These are phyloP conservation scores for Entomyzon cyanotis DNA, from an alignment of 2,113 vertebrate species.

Conservation along the genomic window DNA sequence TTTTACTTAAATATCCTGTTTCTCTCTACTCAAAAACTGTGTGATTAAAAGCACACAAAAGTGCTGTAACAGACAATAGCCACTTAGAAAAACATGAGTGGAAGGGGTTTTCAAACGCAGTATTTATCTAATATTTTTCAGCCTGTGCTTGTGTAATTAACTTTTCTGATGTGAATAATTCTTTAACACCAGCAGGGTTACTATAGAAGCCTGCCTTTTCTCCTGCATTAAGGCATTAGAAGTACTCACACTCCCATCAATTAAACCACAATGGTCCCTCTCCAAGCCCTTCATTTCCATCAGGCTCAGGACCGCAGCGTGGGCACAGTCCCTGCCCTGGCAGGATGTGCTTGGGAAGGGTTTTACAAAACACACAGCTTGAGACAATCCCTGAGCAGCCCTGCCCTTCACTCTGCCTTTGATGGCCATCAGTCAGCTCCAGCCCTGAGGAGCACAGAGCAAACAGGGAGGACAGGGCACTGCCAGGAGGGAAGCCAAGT, in stretches of 20 bases:
- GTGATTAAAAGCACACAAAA: background rate
- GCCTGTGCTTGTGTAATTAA: background rate
- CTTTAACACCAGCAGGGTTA: background rate
- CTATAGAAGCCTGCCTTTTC: background rate
- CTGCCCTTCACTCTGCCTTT: background rate
- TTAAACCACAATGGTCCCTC: fast-evolving
- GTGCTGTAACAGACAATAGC: background rate
- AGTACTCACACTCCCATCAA: background rate
- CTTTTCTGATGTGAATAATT: background rate
- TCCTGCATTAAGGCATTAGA: background rate
- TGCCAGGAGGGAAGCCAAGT: background rate
- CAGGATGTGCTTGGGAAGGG: fast-evolving
- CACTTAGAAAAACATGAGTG: background rate
- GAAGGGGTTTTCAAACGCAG: background rate
- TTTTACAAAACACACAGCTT: background rate
- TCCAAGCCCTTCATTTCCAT: background rate
- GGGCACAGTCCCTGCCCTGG: background rate
- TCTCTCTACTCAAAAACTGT: background rate
- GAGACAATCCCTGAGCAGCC: background rate
- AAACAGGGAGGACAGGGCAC: background rate
- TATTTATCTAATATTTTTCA: background rate
- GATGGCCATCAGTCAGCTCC: background rate
- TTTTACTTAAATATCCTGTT: background rate
- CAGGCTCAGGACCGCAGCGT: fast-evolving
- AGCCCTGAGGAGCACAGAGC: background rate